These are phyloP conservation scores for Atta texana DNA, from an alignment of 1,140 invertebrate species.

Conservation along the genomic window DNA sequence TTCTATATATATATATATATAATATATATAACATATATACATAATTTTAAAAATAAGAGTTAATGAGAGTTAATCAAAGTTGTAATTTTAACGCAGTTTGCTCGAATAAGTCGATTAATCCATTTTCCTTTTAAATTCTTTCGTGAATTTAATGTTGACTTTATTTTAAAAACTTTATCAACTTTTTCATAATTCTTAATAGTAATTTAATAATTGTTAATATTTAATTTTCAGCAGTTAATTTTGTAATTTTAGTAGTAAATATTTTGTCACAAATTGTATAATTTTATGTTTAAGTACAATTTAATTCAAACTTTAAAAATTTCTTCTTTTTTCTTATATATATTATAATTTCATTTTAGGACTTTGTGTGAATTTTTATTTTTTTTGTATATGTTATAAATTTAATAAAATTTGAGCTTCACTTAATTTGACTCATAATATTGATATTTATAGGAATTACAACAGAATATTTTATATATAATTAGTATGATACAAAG, in stretches of 20 bases:
- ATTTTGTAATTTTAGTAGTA: neutral
- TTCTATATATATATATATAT: no score
- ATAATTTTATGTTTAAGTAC: neutral
- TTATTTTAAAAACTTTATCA: neutral
- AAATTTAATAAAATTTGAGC: neutral
- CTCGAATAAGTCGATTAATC: neutral
- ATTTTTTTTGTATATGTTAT: neutral
- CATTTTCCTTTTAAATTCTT: slow-evolving; percentile 19
- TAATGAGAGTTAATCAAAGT: slow-evolving; percentile 5
- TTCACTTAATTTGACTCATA: neutral
- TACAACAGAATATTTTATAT: neutral
- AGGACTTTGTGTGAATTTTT: neutral
- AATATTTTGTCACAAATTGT: neutral
- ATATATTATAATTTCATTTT: neutral
- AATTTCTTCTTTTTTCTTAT: neutral
- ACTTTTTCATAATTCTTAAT: neutral
- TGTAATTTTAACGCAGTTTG: slow-evolving; percentile 1
- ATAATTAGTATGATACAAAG: neutral
- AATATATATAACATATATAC: neutral
- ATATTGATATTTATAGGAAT: neutral
- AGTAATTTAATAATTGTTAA: neutral
- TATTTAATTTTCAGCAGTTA: no score
- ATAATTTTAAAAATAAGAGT: neutral
- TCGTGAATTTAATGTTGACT: neutral
- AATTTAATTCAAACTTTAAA: neutral